Percentiles rank a stretch among this genome's conserved stretches.
Conservation (phyloP, 2,113 vertebrate species). For the Pao palembangensis region DNA sequence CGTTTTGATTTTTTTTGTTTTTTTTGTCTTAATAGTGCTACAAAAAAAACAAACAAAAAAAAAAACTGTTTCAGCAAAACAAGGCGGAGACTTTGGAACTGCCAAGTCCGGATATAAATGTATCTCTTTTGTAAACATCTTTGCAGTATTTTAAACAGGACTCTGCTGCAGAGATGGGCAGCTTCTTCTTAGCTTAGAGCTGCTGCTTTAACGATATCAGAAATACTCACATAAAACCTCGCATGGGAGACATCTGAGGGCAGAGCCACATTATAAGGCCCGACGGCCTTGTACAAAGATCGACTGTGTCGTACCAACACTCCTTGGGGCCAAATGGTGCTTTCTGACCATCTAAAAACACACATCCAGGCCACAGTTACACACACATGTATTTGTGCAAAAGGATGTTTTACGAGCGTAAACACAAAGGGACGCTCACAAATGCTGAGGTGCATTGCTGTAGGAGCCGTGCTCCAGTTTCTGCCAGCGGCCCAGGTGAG, state of each 20-base stretch:
- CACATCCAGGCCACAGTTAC: constrained; percentile 2
- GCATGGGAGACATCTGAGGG: constrained; percentile 96
- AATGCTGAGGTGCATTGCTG: constrained; percentile 95
- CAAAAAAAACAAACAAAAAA: not conserved
- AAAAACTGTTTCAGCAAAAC: too few species aligned
- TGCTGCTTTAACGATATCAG: not conserved
- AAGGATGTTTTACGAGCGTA: not conserved
- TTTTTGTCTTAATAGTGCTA: not conserved
- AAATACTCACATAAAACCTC: constrained; percentile 94
- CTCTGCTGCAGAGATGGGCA: too few species aligned
- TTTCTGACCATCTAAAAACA: constrained; percentile 89
- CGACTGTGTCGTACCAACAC: constrained; percentile 95
- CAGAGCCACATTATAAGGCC: constrained; percentile 94
- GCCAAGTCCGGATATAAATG: too few species aligned
- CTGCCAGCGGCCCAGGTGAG: constrained; percentile 97
- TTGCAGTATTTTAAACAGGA: too few species aligned
- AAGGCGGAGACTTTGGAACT: too few species aligned
- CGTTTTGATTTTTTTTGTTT: too few species aligned
- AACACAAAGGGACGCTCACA: constrained; percentile 79
- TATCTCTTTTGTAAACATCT: too few species aligned
- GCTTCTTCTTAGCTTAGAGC: not conserved
- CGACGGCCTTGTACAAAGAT: constrained; percentile 93
- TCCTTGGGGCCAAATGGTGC: constrained; percentile 96
- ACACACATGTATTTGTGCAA: not conserved
- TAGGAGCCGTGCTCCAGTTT: constrained; percentile 94